Percentiles rank a stretch among this genome's conserved stretches.
Evolutionary conservation across 1,140 invertebrate species (phyloP).

Genomic region (Zaprionus tsacasi): DNA sequence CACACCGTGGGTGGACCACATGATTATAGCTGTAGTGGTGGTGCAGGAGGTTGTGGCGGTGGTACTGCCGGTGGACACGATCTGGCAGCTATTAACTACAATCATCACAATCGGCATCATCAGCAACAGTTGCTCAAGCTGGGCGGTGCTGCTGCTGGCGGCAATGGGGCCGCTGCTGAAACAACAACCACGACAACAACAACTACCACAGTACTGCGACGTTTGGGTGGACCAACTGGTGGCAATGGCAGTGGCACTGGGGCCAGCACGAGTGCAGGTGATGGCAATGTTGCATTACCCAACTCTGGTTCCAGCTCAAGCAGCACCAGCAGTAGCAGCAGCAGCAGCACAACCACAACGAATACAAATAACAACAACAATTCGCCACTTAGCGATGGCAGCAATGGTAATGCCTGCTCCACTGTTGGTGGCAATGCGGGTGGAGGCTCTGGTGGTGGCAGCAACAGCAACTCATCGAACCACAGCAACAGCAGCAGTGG

Average conservation of each 20-base stretch:
- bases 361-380: constrained; percentile 70
- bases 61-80: constrained; percentile 42
- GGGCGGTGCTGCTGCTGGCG: constrained; percentile 27
- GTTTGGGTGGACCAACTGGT: constrained; percentile 38
- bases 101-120: constrained; percentile 72
- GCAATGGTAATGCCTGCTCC: constrained; percentile 60
- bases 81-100: constrained; percentile 69
- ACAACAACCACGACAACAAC: constrained; percentile 72
- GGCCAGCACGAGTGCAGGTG: constrained; percentile 12
- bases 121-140: constrained; percentile 68
- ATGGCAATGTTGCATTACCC: constrained; percentile 34
- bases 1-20: constrained; percentile 96
- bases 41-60: neutral
- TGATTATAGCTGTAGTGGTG: constrained; percentile 85
- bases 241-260: constrained; percentile 13
- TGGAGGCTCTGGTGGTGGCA: constrained; percentile 11
- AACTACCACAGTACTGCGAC: constrained; percentile 65
- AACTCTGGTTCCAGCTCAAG: constrained; percentile 15
- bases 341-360: constrained; percentile 34
- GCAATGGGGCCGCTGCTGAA: constrained; percentile 52
- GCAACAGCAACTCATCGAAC: constrained; percentile 16
- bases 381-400: constrained; percentile 68
- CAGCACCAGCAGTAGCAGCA: constrained; percentile 25
- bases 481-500: constrained; percentile 37
- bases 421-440: neutral